These are phyloP conservation scores for Pampusana beccarii DNA, from an alignment of 2,113 vertebrate genomes.

Conservation along the genomic window DNA sequence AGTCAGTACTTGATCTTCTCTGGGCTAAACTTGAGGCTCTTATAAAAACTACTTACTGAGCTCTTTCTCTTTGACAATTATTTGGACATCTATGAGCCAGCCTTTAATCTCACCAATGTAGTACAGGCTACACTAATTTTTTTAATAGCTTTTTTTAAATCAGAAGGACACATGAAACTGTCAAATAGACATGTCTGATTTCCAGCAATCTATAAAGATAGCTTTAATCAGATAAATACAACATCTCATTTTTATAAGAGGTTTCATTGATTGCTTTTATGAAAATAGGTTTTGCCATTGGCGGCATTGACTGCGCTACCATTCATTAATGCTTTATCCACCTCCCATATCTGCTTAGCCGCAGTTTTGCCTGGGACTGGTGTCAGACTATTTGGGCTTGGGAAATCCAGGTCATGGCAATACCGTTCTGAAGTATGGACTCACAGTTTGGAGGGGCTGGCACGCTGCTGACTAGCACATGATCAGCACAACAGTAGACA, in stretches of 20 bases:
- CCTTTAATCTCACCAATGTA: slow-evolving; percentile 1
- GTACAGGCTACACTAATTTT: neutral
- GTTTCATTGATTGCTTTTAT: slow-evolving; percentile 59
- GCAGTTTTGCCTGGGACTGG: neutral
- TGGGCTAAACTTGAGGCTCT: neutral
- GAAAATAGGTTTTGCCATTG: slow-evolving; percentile 37
- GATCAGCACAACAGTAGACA: neutral
- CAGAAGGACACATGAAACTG: neutral
- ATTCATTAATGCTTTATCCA: neutral
- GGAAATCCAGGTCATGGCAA: neutral
- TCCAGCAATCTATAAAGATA: neutral
- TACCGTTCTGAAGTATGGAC: neutral
- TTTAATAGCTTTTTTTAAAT: neutral
- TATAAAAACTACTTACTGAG: neutral
- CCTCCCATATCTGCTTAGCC: neutral
- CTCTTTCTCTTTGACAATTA: neutral
- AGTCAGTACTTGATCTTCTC: slow-evolving; percentile 32
- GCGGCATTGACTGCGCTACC: neutral
- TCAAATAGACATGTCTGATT: neutral
- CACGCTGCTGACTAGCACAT: neutral
- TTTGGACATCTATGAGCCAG: slow-evolving; percentile 1
- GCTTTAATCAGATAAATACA: slow-evolving; percentile 36
- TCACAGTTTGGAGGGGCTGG: neutral
- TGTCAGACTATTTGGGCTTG: neutral
- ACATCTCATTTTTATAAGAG: slow-evolving; percentile 54